A percentile compares a stretch with the other conserved stretches of the same genome.
Conservation (phyloP, 2,113 vertebrate genomes). For the Oreotrochilus melanogaster region DNA sequence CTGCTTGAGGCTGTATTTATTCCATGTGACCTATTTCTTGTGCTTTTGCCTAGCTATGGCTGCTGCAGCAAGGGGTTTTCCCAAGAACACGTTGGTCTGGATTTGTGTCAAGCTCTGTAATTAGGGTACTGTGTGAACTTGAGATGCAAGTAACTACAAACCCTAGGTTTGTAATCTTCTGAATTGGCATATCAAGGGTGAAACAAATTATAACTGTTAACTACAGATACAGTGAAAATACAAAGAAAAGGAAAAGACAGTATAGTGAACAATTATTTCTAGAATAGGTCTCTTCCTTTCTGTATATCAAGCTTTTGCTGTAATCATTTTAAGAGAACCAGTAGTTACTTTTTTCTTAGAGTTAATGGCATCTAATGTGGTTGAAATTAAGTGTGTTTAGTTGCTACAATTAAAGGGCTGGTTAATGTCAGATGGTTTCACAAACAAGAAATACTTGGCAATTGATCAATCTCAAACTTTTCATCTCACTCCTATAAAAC, state of each 20-base stretch:
- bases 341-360: background rate
- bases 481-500: background rate
- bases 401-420: background rate
- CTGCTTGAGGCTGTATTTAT: conserved; percentile 23
- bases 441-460: background rate
- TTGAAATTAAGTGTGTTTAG: background rate
- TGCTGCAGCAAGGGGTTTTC: background rate
- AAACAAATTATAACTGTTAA: background rate
- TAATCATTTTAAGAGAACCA: background rate
- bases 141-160: background rate
- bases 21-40: background rate
- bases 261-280: background rate
- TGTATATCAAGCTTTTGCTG: background rate
- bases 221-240: background rate
- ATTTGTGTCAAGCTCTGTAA: background rate
- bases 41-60: background rate
- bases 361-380: background rate
- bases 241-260: background rate
- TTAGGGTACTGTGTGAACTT: background rate
- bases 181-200: background rate
- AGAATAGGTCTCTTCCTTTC: background rate
- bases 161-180: background rate
- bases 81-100: background rate
- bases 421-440: background rate
- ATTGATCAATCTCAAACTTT: background rate